Evolutionary conservation across 2,113 vertebrate genomes (phyloP), one percentile per base, ranked within the genome.

Genomic region (Sardina pilchardus): DNA sequence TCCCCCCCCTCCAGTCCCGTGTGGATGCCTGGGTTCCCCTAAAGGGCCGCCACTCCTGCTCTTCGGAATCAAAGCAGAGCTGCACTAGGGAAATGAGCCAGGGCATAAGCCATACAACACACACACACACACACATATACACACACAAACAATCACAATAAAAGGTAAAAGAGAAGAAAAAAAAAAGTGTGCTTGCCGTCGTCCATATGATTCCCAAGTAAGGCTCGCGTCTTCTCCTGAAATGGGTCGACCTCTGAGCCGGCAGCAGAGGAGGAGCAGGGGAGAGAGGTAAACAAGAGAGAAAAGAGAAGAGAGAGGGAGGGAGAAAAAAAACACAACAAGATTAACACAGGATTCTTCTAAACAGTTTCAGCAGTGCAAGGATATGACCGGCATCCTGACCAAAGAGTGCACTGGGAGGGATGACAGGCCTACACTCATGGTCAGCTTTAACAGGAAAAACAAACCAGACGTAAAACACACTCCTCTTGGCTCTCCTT

Each of bases 181-280:
- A n/a, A 39, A 36, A 26, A 82, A 59, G 30, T 63, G 39, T 47
- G 91, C 94, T 90, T 88, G 93, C 95, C 95, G 95, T 96, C 95
- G 94, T 96, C 95, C 95, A 96, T 96, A 96, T 94, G 95, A 96
- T 95, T 95, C 93, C 93, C 93, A 94, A 95, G 92, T 93, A 92
- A 92, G 94, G 93, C 91, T 91, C 90, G 93, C 92, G 90, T 94
- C 94, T 95, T 92, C 93, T 94, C 94, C 93, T 95, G 95, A 95
- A 95, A 95, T 93, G 92, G 93, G 88, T 91, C 92, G 94, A 95
- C 91, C 94, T 94, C 94, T 91, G 85, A 82, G 39, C 12, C 86
- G 85, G 14, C 26, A 30, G 9, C 10, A 67, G n/a, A 30, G 63
- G n/a, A 67, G 26, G 56, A 86, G 26, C 83, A 43, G 82, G 14